Percentiles rank a stretch among this genome's conserved stretches.
These are phyloP conservation scores for Orthonyx spaldingii DNA, from an alignment of 2,113 vertebrate genomes.

Conservation along the genomic window DNA sequence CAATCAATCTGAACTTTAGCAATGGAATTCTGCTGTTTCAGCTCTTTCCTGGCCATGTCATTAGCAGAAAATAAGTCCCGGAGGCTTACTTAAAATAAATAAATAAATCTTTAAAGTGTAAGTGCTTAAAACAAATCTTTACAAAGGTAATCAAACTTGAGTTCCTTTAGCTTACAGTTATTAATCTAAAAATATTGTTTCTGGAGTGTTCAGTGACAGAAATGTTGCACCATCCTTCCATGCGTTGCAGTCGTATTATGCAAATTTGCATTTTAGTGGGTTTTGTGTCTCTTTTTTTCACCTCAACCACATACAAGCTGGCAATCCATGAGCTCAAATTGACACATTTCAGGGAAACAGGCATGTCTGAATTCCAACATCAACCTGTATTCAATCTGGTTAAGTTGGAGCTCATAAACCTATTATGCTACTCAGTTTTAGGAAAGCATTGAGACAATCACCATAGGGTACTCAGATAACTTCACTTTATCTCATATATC, in stretches of 20 bases:
- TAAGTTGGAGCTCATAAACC: background rate
- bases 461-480: background rate
- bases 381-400: background rate
- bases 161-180: conserved; percentile 7
- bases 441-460: background rate
- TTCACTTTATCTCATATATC: background rate
- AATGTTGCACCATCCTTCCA: background rate
- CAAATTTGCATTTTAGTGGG: background rate
- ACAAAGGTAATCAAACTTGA: conserved; percentile 34
- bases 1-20: conserved; percentile 57
- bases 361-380: background rate
- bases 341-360: background rate
- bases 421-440: background rate
- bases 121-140: conserved; percentile 55
- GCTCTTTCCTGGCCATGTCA: conserved; percentile 44
- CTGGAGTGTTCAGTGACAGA: background rate
- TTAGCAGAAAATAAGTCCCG: conserved; percentile 54
- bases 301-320: background rate
- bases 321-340: background rate
- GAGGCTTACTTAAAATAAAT: conserved; percentile 15
- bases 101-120: background rate
- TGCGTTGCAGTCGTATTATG: background rate
- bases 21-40: conserved; percentile 47
- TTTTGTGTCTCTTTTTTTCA: background rate
- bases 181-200: background rate